Conservation (phyloP, 2,888 invertebrate species). For the Drosophila flavopinicola region DNA sequence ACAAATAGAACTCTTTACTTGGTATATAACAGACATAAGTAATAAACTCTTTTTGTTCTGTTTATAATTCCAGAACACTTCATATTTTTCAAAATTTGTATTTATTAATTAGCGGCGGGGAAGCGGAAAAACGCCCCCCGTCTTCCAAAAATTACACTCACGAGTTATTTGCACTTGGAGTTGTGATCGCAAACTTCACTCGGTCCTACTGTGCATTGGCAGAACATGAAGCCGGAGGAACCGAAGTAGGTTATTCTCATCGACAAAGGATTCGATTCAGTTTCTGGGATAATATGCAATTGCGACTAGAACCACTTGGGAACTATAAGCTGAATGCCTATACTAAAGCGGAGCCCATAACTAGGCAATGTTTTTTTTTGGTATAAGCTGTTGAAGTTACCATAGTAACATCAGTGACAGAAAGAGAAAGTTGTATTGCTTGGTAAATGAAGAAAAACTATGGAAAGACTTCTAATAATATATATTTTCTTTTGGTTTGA, state of each 20-base stretch:
- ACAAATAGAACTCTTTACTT: no score
- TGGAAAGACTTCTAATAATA: no score
- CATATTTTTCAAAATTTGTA: background rate
- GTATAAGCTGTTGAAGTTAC: no score
- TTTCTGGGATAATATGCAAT: background rate
- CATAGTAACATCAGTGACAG: no score
- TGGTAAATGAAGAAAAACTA: no score
- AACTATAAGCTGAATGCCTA: conserved; percentile 11
- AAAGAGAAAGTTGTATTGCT: no score
- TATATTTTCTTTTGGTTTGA: no score
- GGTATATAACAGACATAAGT: no score
- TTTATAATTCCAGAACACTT: no score
- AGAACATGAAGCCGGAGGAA: conserved; percentile 27
- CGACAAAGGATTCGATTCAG: conserved; percentile 72
- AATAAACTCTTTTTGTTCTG: no score
- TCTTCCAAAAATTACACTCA: conserved; percentile 84
- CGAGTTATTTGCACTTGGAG: conserved; percentile 67
- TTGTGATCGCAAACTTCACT: conserved; percentile 64
- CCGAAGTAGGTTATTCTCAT: conserved; percentile 74
- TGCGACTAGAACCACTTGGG: conserved; percentile 13
- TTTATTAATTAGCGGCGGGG: conserved; percentile 83
- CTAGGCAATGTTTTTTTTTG: conserved; percentile 2
- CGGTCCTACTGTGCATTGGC: conserved; percentile 36
- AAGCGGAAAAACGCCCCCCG: conserved; percentile 88
- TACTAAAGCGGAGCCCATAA: background rate